A percentile compares a stretch with the other conserved stretches of the same genome.
phyloP scores from a whole-genome alignment of 2,113 vertebrate species.

The Brachyistius frenatus region DNA sequence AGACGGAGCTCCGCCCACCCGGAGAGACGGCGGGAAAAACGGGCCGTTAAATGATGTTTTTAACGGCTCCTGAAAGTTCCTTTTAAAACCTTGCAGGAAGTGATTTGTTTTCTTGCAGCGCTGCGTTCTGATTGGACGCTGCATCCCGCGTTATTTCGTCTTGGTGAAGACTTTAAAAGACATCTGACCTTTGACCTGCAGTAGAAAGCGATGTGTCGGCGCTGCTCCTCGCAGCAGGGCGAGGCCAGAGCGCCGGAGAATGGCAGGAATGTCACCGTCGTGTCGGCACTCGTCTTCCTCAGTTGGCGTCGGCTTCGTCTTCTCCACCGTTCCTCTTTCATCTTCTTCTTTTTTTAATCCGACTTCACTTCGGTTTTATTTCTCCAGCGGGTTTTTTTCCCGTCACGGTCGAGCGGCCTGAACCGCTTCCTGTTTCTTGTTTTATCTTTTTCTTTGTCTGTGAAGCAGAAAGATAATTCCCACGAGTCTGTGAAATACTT shows the following conservation, averaged over 20 bases:
- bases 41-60: too few species aligned
- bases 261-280: constrained; percentile 59
- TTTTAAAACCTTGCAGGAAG: too few species aligned
- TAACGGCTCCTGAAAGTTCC: too few species aligned
- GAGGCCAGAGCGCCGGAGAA: constrained; percentile 14
- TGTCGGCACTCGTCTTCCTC: constrained; percentile 59
- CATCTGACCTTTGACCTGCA: too few species aligned
- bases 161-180: neutral
- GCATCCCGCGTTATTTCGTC: too few species aligned
- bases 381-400: too few species aligned
- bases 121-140: too few species aligned
- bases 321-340: neutral
- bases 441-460: neutral
- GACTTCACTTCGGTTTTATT: neutral
- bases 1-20: neutral
- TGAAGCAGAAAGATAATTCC: neutral
- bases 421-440: neutral
- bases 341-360: too few species aligned
- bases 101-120: too few species aligned
- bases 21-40: neutral
- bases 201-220: too few species aligned
- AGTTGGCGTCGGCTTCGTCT: neutral
- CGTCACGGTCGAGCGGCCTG: neutral
- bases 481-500: neutral
- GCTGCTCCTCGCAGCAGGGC: neutral